A percentile compares a stretch with the other conserved stretches of the same genome.
Evolutionary conservation across 2,888 invertebrate genomes (phyloP).

Genomic region (Aquatica leii): DNA sequence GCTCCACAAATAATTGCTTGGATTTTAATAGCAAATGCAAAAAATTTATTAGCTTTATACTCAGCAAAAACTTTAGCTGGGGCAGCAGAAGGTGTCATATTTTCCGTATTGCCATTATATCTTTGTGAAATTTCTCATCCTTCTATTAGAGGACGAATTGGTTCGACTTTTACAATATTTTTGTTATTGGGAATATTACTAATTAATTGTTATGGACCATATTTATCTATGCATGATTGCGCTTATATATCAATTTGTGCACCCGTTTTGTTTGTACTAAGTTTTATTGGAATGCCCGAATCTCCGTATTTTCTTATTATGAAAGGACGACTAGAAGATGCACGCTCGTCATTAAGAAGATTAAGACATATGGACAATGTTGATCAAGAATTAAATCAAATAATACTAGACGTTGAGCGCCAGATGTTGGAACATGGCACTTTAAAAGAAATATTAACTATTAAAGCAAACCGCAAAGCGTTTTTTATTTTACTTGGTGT

Average conservation of each 20-base stretch:
- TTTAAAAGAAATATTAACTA: conserved; percentile 65
- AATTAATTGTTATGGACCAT: conserved; percentile 41
- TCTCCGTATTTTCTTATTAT: conserved; percentile 63
- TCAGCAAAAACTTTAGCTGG: conserved; percentile 37
- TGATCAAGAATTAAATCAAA: conserved; percentile 45
- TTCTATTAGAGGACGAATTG: conserved; percentile 41
- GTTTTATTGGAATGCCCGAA: conserved; percentile 64
- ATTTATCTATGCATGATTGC: conserved; percentile 17
- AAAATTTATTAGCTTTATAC: conserved; percentile 20
- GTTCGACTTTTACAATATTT: conserved; percentile 36
- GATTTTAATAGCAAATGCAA: conserved; percentile 42
- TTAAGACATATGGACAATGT: conserved; percentile 47
- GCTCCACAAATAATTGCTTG: conserved; percentile 49
- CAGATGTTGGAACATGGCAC: conserved; percentile 58
- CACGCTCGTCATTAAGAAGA: conserved; percentile 43
- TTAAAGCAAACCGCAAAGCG: conserved; percentile 68
- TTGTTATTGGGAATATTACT: conserved; percentile 43
- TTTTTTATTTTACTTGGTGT: conserved; percentile 68
- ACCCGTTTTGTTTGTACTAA: conserved; percentile 43
- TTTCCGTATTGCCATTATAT: conserved; percentile 43
- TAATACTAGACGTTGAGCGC: conserved; percentile 48
- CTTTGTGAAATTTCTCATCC: conserved; percentile 44
- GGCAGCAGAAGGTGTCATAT: conserved; percentile 42
- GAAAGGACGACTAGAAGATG: conserved; percentile 46
- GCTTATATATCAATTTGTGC: conserved; percentile 36